These are phyloP conservation scores for Neolamprologus longior DNA, from an alignment of 2,113 vertebrate genomes.

Conservation along the genomic window DNA sequence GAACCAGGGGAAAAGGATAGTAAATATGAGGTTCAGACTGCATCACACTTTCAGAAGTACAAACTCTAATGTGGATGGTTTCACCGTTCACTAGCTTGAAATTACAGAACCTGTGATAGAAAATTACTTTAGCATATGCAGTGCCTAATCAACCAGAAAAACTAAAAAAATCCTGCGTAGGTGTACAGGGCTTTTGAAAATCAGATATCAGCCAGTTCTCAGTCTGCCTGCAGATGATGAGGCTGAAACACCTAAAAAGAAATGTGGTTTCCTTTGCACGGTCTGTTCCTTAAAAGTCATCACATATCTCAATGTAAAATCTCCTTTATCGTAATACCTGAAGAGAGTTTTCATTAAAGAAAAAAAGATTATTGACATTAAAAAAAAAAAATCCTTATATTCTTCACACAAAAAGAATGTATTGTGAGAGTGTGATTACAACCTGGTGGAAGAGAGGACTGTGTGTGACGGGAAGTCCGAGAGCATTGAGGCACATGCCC, in stretches of 20 bases:
- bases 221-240: neutral
- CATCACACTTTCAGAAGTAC: neutral
- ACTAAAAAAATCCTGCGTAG: neutral
- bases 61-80: neutral
- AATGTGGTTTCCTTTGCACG: neutral
- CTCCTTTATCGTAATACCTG: neutral
- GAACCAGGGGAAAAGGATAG: neutral
- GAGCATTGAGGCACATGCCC: conserved; percentile 93
- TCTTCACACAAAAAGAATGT: neutral
- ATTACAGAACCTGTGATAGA: neutral
- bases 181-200: neutral
- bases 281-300: neutral
- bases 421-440: neutral
- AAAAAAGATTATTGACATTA: neutral
- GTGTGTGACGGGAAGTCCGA: conserved; percentile 86
- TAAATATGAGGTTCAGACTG: neutral
- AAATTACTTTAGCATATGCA: neutral
- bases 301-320: neutral
- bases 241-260: neutral
- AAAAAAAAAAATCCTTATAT: neutral
- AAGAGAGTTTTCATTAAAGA: neutral
- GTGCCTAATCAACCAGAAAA: neutral
- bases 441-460: conserved; percentile 95
- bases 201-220: neutral
- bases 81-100: neutral